A percentile compares a stretch with the other conserved stretches of the same genome.
These are phyloP conservation scores for Malurus alboscapulatus DNA, from an alignment of 2,113 vertebrate genomes.

Conservation along the genomic window DNA sequence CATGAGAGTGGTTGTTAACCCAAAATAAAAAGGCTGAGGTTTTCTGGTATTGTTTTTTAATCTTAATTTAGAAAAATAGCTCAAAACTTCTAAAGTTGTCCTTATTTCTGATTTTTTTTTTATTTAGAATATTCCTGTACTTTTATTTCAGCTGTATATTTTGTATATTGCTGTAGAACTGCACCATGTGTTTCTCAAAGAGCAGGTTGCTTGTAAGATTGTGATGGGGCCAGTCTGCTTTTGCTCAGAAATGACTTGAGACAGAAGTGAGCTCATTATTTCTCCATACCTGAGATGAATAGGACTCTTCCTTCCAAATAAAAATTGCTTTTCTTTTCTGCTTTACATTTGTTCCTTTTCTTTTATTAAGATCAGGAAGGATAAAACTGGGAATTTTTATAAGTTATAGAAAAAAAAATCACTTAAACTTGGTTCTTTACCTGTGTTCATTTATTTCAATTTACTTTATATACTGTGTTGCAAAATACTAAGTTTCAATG, in stretches of 20 bases:
- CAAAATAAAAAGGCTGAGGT: neutral
- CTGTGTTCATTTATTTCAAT: neutral
- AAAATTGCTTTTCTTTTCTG: neutral
- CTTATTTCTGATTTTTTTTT: neutral
- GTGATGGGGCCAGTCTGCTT: neutral
- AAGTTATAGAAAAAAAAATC: neutral
- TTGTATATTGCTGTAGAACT: neutral
- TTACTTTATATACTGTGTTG: neutral
- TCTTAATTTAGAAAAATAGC: neutral
- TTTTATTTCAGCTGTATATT: neutral
- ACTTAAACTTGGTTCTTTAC: neutral
- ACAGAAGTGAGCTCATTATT: neutral
- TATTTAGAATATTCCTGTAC: neutral
- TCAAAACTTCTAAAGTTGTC: neutral
- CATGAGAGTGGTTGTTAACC: neutral
- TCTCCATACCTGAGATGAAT: neutral
- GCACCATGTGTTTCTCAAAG: neutral
- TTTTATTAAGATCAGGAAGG: neutral
- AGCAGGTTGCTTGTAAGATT: neutral
- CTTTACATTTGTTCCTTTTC: neutral
- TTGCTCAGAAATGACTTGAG: neutral
- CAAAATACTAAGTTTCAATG: neutral
- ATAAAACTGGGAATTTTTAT: neutral
- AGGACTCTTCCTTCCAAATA: neutral
- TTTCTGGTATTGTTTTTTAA: neutral